These are phyloP conservation scores for Tautogolabrus adspersus DNA, from an alignment of 2,113 vertebrate species.

Conservation along the genomic window DNA sequence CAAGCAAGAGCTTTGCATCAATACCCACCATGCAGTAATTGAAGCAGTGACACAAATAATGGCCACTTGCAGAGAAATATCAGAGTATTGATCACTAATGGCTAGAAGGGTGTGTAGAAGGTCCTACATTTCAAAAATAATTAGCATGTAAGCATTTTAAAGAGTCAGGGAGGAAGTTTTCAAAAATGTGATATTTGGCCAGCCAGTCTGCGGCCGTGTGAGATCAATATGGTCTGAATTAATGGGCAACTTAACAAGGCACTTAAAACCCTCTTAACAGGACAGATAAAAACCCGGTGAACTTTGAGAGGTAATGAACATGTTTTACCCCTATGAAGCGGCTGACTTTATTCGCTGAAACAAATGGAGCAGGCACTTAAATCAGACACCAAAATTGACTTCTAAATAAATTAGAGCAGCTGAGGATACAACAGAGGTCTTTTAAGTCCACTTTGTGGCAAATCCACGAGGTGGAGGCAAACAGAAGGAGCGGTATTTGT, in stretches of 20 bases:
- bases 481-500: not conserved
- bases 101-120: constrained; percentile 32
- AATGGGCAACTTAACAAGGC: constrained; percentile 80
- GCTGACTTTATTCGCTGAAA: constrained; percentile 70
- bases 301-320: constrained; percentile 80
- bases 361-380: constrained; percentile 69
- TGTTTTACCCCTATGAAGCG: constrained; percentile 67
- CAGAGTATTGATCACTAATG: constrained; percentile 56
- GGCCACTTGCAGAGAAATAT: constrained; percentile 51
- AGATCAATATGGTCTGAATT: constrained; percentile 76
- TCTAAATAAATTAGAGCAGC: constrained; percentile 65
- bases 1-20: constrained; percentile 24
- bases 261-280: constrained; percentile 80
- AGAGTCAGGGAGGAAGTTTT: constrained; percentile 53
- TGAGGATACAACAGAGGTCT: constrained; percentile 41
- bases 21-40: constrained; percentile 42
- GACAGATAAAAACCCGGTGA: constrained; percentile 75
- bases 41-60: constrained; percentile 53
- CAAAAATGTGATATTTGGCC: constrained; percentile 70
- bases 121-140: constrained; percentile 69
- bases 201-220: constrained; percentile 24
- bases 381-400: constrained; percentile 65
- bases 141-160: constrained; percentile 65
- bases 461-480: not conserved
- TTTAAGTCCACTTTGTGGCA: constrained; percentile 23